Evolutionary conservation across 2,113 vertebrate species (phyloP), one percentile per base, ranked within the genome.

Genomic region (Brachypteracias leptosomus): DNA sequence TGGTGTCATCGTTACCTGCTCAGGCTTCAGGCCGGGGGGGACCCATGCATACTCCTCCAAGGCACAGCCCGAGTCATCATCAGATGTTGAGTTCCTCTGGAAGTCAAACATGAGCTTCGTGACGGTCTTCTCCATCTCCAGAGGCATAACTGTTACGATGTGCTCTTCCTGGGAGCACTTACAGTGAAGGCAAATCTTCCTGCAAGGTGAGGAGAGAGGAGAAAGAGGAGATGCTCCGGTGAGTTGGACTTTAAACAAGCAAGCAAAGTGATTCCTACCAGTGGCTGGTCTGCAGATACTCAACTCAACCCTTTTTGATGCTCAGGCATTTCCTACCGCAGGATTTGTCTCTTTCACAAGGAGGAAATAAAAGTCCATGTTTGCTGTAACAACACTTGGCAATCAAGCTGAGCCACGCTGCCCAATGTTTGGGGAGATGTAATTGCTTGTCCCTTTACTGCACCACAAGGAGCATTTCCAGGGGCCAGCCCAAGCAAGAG

Each of bases 101-200:
- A 99, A 99, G 98, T 99, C 99, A 94, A 99, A 99, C 99, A 99
- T 99, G 97, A 99, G 99, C 96, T 99, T 99, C 40, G 98, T 99
- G 97, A 99, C 99, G 0, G 99, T 99, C 98, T 99, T 99, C 98
- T 99, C 99, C 99, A 99, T 99, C 98, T 99, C 99, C 97, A 99
- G 97, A 52, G 99, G 99, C 99, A 99, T 99, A 97, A 97, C 98
- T 40, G 98, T 99, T 95, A 99, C 99, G 84, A 98, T 98, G 98
- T 99, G 99, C 97, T 99, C 99, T 98, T 99, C 99, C 68, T 99
- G 99, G 58, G 98, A 98, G 98, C 99, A 99, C 99, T 99, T 99
- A 97, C 99, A 99, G 97, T 99, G 99, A 91, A 99, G 98, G 96
- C 99, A 99, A 97, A 99, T 99, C 98, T 99, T 99, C 98, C 99